These are phyloP conservation scores for Strigamia transsilvanica DNA, from an alignment of 2,888 invertebrate species.

Conservation along the genomic window DNA sequence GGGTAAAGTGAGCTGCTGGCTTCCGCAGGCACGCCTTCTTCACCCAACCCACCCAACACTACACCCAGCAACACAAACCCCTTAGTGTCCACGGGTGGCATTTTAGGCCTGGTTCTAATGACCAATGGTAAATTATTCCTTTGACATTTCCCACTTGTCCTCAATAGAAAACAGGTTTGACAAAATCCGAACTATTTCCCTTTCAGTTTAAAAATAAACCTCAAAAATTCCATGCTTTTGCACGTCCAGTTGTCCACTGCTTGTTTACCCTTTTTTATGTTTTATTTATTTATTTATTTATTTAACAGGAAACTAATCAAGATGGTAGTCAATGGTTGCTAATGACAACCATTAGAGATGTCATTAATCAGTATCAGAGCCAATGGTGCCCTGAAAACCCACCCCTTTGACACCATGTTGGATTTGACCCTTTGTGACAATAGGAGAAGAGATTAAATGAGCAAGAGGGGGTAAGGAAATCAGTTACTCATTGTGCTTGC, in stretches of 20 bases:
- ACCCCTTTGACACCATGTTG: not conserved
- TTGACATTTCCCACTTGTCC: slow-evolving; percentile 7
- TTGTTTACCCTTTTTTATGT: too few relatives aligned
- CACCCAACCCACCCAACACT: not conserved
- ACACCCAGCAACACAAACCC: slow-evolving; percentile 18
- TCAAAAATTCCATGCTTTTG: too few relatives aligned
- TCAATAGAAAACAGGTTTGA: slow-evolving; percentile 12
- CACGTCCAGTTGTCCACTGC: too few relatives aligned
- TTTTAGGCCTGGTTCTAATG: slow-evolving; percentile 21
- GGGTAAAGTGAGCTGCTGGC: not conserved
- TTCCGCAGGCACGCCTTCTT: slow-evolving; percentile 28
- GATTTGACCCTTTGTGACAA: not conserved
- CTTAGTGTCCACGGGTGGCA: slow-evolving; percentile 28
- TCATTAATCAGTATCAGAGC: not conserved
- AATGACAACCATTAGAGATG: not conserved
- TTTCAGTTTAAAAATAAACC: not conserved
- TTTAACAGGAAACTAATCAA: not conserved
- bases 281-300: not conserved
- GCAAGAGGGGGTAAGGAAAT: not conserved
- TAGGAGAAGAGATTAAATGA: too few relatives aligned
- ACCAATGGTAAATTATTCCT: slow-evolving; percentile 21
- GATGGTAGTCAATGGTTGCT: not conserved
- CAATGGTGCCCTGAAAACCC: not conserved
- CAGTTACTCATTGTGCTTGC: not conserved
- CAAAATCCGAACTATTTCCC: not conserved